phyloP scores from a whole-genome alignment of 2,888 invertebrate species.

The Phortica okadai region DNA sequence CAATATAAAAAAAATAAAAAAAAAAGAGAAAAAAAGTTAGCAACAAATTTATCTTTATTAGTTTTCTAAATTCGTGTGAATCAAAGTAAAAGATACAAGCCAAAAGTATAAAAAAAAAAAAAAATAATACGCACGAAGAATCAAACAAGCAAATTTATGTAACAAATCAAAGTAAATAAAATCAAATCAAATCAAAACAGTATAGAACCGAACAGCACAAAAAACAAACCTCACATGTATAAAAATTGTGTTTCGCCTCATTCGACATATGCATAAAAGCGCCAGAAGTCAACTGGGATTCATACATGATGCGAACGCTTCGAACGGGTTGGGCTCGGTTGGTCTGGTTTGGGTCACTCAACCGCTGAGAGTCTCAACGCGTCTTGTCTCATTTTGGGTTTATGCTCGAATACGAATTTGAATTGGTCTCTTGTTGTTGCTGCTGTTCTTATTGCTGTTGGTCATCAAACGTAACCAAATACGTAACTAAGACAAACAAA shows the following conservation, averaged over 20 bases:
- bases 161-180: constrained; percentile 11
- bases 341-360: too few relatives aligned
- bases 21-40: too few relatives aligned
- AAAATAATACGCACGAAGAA: background rate
- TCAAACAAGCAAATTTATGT: background rate
- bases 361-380: too few relatives aligned
- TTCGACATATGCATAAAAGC: background rate
- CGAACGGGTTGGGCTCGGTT: background rate
- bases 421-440: background rate
- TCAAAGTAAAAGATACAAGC: background rate
- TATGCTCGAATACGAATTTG: background rate
- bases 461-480: background rate
- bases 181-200: constrained; percentile 5
- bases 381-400: too few relatives aligned
- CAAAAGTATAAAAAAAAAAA: background rate
- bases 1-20: too few relatives aligned
- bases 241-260: background rate
- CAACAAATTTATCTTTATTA: too few relatives aligned
- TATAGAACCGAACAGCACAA: background rate
- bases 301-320: background rate
- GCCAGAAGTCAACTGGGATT: background rate
- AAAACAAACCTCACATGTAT: background rate
- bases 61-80: too few relatives aligned
- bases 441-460: background rate
- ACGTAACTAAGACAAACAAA: too few relatives aligned